Evolutionary conservation across 1,140 invertebrate species (phyloP), one percentile per base, ranked within the genome.

Genomic region (Lethocerus indicus): DNA sequence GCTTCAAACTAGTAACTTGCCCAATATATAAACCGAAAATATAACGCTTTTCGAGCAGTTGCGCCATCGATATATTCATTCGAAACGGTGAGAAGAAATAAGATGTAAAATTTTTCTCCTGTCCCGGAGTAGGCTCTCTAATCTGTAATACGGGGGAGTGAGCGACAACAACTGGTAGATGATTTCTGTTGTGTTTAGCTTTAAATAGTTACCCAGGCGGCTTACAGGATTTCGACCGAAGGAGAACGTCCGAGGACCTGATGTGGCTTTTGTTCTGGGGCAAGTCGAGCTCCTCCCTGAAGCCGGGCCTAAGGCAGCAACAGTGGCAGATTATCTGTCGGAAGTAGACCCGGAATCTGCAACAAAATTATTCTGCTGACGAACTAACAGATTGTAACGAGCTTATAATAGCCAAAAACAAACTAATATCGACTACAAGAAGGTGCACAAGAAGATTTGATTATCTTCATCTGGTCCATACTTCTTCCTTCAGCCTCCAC

Each of bases 331-430:
- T 67, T 27, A 71, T 63, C 47, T 67, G 59, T 54, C 71, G 67
- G 50, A 72, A 72, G 54, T 73, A 73, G 49, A 72, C 60, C 42
- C 70, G 67, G 56, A 73, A 73, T 54, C 71, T 73, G 57, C 20
- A 59, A 60, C 32, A 56, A 54, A 42, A 52, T n/a, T n/a, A n/a
- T n/a, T n/a, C n/a, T n/a, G n/a, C n/a, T n/a, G n/a, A n/a, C n/a
- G n/a, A n/a, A n/a, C n/a, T n/a, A n/a, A n/a, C n/a, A n/a, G n/a
- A n/a, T n/a, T n/a, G n/a, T n/a, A n/a, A n/a, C n/a, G n/a, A n/a
- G n/a, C n/a, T n/a, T n/a, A n/a, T n/a, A n/a, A n/a, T n/a, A n/a
- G n/a, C n/a, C n/a, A n/a, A n/a, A n/a, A n/a, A n/a, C n/a, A n/a
- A n/a, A n/a, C n/a, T n/a, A n/a, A n/a, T n/a, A n/a, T n/a, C n/a